These are phyloP conservation scores for Chymomyza amoena DNA, from an alignment of 2,888 invertebrate species.

Conservation along the genomic window DNA sequence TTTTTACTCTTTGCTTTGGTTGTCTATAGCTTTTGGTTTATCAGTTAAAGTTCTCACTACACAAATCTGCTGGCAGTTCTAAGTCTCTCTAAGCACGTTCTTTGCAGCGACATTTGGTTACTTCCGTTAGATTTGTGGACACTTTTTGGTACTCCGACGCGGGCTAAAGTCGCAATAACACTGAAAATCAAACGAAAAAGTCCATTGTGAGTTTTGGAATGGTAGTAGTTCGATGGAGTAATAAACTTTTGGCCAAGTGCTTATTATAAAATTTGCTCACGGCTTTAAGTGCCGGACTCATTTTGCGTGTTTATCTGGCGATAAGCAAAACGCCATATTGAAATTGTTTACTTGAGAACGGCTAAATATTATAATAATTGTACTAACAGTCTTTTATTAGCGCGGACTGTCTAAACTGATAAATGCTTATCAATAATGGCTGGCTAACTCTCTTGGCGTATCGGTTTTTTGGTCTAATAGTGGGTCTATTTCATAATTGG, in stretches of 20 bases:
- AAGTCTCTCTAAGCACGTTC: not conserved
- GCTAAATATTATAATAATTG: not conserved
- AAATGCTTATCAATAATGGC: conserved; percentile 29
- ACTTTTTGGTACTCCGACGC: conserved; percentile 1
- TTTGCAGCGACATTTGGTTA: not conserved
- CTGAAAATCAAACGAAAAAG: not conserved
- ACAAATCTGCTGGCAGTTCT: not conserved
- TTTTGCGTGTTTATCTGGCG: conserved; percentile 18
- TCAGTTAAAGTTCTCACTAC: not conserved
- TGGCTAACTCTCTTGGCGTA: not conserved
- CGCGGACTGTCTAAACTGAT: conserved; percentile 11
- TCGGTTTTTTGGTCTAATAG: no score
- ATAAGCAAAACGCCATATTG: conserved; percentile 43
- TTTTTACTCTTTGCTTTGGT: conserved; percentile 7
- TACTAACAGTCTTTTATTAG: conserved; percentile 16
- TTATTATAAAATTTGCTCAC: not conserved
- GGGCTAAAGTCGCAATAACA: conserved; percentile 1
- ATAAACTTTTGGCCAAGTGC: not conserved
- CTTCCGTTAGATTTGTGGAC: not conserved
- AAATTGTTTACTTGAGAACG: conserved; percentile 1
- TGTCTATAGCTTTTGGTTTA: not conserved
- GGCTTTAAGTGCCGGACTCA: conserved; percentile 15
- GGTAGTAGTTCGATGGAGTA: not conserved
- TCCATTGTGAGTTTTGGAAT: not conserved
- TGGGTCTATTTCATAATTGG: not conserved